Percentiles rank a stretch among this genome's conserved stretches.
Conservation (phyloP, 2,113 vertebrate species). For the Limanda limanda region DNA sequence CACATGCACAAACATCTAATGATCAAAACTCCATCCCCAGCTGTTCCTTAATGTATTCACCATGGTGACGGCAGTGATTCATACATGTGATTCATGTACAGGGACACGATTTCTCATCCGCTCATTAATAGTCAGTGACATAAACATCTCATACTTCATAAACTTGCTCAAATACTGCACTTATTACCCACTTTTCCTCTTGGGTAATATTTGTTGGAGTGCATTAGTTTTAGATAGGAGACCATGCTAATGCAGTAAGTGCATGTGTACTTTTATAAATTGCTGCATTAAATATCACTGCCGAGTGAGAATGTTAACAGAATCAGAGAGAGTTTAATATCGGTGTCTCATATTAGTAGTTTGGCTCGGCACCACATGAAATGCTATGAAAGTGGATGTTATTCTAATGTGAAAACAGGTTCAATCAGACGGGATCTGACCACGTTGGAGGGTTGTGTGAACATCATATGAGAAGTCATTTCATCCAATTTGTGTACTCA, state of each 20-base stretch:
- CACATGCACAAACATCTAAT: constrained; percentile 28
- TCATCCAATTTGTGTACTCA: constrained; percentile 6
- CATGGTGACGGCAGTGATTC: constrained; percentile 56
- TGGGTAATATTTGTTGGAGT: constrained; percentile 61
- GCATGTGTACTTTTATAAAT: constrained; percentile 61
- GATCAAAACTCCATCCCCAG: constrained; percentile 45
- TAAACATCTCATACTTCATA: constrained; percentile 75
- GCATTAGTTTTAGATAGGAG: constrained; percentile 54
- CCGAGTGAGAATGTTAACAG: constrained; percentile 21
- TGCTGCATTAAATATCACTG: constrained; percentile 41
- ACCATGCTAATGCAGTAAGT: constrained; percentile 51
- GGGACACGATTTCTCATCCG: constrained; percentile 62
- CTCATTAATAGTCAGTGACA: constrained; percentile 78
- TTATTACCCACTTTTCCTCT: constrained; percentile 58
- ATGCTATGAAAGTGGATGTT: constrained; percentile 32
- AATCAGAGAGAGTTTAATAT: constrained; percentile 20
- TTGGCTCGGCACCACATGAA: not conserved
- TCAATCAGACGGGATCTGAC: not conserved
- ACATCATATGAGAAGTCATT: constrained; percentile 5
- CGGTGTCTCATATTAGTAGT: too few relatives aligned
- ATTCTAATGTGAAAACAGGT: constrained; percentile 1
- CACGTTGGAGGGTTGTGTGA: constrained; percentile 5
- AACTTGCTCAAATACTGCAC: constrained; percentile 64
- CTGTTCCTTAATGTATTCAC: constrained; percentile 59
- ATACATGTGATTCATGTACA: constrained; percentile 62